Conservation (phyloP, 2,888 invertebrate genomes). For the Drosophila mimetica region DNA sequence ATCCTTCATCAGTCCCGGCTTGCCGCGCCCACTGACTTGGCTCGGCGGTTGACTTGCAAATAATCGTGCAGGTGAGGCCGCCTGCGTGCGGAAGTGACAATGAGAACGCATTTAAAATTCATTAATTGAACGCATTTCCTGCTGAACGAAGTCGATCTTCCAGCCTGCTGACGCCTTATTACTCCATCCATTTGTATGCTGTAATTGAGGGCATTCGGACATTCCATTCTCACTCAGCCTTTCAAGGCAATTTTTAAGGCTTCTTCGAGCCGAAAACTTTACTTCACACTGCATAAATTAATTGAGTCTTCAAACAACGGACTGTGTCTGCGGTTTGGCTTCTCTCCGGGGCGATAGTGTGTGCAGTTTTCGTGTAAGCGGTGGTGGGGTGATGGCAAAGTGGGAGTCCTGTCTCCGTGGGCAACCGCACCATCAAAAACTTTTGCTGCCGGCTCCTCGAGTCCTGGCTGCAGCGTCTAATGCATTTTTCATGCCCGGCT, state of each 20-base stretch:
- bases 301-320: slow-evolving; percentile 56
- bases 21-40: slow-evolving; percentile 26
- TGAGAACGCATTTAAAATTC: slow-evolving; percentile 72
- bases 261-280: slow-evolving; percentile 43
- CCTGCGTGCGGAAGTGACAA: slow-evolving; percentile 51
- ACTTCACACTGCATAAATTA: slow-evolving; percentile 71
- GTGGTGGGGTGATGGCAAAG: too few relatives aligned
- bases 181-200: slow-evolving; percentile 8
- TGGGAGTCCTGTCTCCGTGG: slow-evolving; percentile 33
- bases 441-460: slow-evolving; percentile 32
- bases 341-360: background rate
- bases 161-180: slow-evolving; percentile 25
- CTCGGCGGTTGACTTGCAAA: slow-evolving; percentile 67
- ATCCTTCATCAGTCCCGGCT: slow-evolving; percentile 46
- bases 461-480: slow-evolving; percentile 46
- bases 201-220: slow-evolving; percentile 35
- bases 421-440: slow-evolving; percentile 66
- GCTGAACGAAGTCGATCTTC: slow-evolving; percentile 16
- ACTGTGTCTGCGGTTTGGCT: slow-evolving; percentile 41
- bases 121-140: slow-evolving; percentile 71
- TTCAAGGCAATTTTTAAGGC: slow-evolving; percentile 48
- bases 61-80: slow-evolving; percentile 40
- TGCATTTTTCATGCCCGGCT: slow-evolving; percentile 66
- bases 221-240: slow-evolving; percentile 1
- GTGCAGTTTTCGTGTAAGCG: background rate